These are phyloP conservation scores for Paguma larvata DNA, from an alignment of 2,797 vertebrate genomes.

Conservation along the genomic window DNA sequence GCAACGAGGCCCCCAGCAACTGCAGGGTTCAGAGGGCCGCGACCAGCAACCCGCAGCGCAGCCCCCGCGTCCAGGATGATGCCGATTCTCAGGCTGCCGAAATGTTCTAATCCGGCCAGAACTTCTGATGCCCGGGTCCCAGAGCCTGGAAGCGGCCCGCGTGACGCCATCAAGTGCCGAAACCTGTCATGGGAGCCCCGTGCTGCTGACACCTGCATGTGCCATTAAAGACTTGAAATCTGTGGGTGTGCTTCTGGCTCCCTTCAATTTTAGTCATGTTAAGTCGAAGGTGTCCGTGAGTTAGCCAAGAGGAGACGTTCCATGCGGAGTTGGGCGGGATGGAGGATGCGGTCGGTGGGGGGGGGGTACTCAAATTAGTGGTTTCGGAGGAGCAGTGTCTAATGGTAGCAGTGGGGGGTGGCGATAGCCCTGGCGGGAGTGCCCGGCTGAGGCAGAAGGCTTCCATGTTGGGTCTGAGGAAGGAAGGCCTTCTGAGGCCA, in stretches of 20 bases:
- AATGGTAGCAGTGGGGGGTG: background rate
- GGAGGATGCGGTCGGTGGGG: background rate
- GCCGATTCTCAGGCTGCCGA: conserved; percentile 84
- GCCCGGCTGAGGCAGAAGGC: background rate
- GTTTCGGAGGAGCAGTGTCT: background rate
- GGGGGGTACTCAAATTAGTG: background rate
- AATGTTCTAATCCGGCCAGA: background rate
- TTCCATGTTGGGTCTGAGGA: background rate
- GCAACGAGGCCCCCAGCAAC: conserved; percentile 80
- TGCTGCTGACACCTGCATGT: background rate
- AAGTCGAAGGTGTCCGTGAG: background rate
- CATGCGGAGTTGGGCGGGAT: background rate
- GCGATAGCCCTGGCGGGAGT: background rate
- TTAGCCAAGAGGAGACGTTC: background rate
- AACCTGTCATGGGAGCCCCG: background rate
- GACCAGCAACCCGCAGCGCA: conserved; percentile 89
- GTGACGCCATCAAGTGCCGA: background rate
- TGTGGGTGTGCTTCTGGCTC: background rate
- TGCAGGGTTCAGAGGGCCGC: conserved; percentile 89
- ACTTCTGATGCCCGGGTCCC: background rate
- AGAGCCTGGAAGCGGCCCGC: background rate
- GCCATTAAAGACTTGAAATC: background rate
- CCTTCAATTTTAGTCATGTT: background rate
- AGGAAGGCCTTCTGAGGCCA: background rate
- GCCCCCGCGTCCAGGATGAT: conserved; percentile 90